phyloP scores from a whole-genome alignment of 2,113 vertebrate genomes.

The Butorides virescens region DNA sequence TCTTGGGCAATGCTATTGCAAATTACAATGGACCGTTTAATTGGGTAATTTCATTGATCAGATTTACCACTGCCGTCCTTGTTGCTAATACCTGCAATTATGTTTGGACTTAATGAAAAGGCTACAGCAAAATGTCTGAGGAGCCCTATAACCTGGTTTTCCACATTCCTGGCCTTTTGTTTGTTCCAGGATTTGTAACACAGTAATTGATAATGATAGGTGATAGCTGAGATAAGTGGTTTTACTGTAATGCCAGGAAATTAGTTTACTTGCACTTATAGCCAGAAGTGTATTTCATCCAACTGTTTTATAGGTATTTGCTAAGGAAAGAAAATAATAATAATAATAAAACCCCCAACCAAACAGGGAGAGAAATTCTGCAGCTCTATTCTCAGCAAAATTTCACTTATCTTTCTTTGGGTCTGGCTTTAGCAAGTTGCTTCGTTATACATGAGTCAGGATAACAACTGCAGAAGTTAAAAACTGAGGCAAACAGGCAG shows the following conservation, averaged over 20 bases:
- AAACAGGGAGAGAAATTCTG: background rate
- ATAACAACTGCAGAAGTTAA: background rate
- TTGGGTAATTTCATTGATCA: conserved; percentile 10
- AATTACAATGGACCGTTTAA: background rate
- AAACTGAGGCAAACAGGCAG: background rate
- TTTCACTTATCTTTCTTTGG: background rate
- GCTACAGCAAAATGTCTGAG: background rate
- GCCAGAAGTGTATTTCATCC: background rate
- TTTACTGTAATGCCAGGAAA: conserved; percentile 50
- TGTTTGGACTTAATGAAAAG: conserved; percentile 17
- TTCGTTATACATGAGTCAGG: background rate
- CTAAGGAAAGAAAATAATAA: background rate
- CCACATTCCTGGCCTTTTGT: conserved; percentile 45
- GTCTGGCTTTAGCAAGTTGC: background rate
- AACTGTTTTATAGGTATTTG: background rate
- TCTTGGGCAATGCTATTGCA: background rate
- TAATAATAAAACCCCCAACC: too few relatives aligned
- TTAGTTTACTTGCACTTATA: background rate
- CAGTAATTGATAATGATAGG: background rate
- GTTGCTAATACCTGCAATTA: conserved; percentile 38
- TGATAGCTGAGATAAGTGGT: conserved; percentile 33
- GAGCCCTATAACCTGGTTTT: conserved; percentile 1
- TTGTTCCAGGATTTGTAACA: conserved; percentile 30
- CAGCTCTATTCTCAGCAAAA: background rate
- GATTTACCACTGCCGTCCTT: background rate